Conservation (phyloP, 2,888 invertebrate genomes). For the Melangyna quadrimaculata region DNA sequence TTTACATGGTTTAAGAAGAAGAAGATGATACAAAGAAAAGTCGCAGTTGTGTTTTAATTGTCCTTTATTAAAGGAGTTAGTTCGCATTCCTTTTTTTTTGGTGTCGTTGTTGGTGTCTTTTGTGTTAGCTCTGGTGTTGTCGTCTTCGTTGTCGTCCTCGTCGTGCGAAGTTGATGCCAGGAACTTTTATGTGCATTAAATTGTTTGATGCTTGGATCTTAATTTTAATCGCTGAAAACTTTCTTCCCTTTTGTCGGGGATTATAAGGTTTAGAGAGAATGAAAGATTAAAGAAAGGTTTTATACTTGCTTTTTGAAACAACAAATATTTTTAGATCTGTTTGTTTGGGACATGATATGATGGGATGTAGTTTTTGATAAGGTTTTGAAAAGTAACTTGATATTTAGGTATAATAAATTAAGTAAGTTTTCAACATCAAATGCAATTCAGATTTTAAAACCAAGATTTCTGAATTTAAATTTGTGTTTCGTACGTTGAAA, state of each 20-base stretch:
- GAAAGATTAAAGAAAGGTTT: background rate
- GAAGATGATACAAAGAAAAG: slow-evolving; percentile 31
- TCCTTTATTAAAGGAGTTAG: slow-evolving; percentile 20
- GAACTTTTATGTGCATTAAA: slow-evolving; percentile 42
- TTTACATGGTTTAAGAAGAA: background rate
- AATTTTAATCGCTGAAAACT: slow-evolving; percentile 25
- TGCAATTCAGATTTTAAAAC: background rate
- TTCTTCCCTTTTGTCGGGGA: background rate
- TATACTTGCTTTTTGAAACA: background rate
- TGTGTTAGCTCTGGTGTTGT: background rate
- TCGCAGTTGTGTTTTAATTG: slow-evolving; percentile 58
- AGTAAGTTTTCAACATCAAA: background rate
- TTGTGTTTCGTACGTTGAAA: background rate
- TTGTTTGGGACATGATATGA: background rate
- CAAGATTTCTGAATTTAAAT: background rate
- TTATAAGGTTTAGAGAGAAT: background rate
- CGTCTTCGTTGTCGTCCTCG: background rate
- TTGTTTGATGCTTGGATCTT: slow-evolving; percentile 27
- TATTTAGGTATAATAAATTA: background rate
- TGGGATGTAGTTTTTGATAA: background rate
- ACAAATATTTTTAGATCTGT: background rate
- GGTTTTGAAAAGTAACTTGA: background rate
- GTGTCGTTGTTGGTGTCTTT: background rate
- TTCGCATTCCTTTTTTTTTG: background rate
- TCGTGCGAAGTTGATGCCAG: background rate